Evolutionary conservation across 1,140 invertebrate genomes (phyloP), one percentile per base, ranked within the genome.

Genomic region (Danaus melanippus): DNA sequence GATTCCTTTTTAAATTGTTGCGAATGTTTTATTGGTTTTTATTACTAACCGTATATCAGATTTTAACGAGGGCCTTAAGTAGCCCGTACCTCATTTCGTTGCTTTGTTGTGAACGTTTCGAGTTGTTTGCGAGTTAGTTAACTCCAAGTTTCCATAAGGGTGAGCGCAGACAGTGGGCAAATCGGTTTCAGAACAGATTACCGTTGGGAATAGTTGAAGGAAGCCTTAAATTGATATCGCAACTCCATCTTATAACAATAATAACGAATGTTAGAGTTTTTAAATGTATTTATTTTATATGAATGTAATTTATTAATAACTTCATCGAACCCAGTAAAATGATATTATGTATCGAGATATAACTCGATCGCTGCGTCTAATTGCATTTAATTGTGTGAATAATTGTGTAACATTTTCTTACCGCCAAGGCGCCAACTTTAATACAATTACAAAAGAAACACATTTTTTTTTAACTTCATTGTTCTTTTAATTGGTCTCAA

Each of bases 11-110:
- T 81, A 84, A 79, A 79, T 76, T 83, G 83, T 81, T 84, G 83
- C 83, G 61, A 86, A 83, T 86, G 75, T 85, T 82, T 85, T 84
- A 84, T 84, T 85, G 66, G 60, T 54, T 86, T 86, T 86, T 85
- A 86, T 84, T 84, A 83, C 70, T 69, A 76, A 79, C 68, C 74
- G 78, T 84, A 86, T 83, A 84, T 86, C 79, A 81, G 67, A 53
- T 58, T 79, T 82, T 84, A 85, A 86, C 83, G 80, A 84, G 80
- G 69, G 60, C 56, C 58, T 74, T 80, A 81, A 83, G 82, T 85
- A 84, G 79, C 74, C 74, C 72, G 82, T 84, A 80, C 79, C 80
- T 75, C 59, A 59, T 77, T 79, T 67, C 63, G 67, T 80, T 77
- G 71, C 74, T 85, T 82, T 78, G 80, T 79, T 74, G 69, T 73